Conservation (phyloP, 2,113 vertebrate genomes). For the Pachycephala philippinensis region DNA sequence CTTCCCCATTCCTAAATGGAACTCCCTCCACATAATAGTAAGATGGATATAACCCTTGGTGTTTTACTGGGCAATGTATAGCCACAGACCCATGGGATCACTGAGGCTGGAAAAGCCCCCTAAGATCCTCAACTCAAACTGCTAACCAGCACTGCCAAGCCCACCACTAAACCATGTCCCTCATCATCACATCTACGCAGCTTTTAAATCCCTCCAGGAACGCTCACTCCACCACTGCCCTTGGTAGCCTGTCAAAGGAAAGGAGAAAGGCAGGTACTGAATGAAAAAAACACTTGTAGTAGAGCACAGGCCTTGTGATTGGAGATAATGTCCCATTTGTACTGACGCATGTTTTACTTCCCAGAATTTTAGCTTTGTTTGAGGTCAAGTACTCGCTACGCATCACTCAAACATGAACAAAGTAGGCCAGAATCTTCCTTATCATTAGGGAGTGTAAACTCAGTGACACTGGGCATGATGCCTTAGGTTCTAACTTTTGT, state of each 20-base stretch:
- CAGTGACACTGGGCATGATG: accelerated
- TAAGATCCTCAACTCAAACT: not conserved
- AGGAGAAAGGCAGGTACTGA: not conserved
- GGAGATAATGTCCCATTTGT: not conserved
- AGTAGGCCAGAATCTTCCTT: not conserved
- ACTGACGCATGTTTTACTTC: not conserved
- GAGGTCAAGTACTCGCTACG: accelerated
- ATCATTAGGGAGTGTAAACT: not conserved
- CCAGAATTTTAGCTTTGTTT: not conserved
- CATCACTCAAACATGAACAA: not conserved
- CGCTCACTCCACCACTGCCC: not conserved
- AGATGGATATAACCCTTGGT: not conserved
- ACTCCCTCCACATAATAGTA: not conserved
- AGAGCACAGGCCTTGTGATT: not conserved
- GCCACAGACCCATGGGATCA: not conserved
- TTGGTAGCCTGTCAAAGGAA: not conserved
- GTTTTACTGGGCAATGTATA: not conserved
- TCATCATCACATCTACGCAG: not conserved
- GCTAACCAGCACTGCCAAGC: not conserved
- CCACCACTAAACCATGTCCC: not conserved
- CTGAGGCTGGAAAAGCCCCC: not conserved
- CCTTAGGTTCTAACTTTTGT: too few relatives aligned
- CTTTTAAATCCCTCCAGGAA: not conserved
- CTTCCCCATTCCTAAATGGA: not conserved
- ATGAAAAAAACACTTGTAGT: not conserved